Percentiles rank a stretch among this genome's conserved stretches.
Evolutionary conservation across 2,113 vertebrate species (phyloP).

Genomic region (Callaeas wilsoni): DNA sequence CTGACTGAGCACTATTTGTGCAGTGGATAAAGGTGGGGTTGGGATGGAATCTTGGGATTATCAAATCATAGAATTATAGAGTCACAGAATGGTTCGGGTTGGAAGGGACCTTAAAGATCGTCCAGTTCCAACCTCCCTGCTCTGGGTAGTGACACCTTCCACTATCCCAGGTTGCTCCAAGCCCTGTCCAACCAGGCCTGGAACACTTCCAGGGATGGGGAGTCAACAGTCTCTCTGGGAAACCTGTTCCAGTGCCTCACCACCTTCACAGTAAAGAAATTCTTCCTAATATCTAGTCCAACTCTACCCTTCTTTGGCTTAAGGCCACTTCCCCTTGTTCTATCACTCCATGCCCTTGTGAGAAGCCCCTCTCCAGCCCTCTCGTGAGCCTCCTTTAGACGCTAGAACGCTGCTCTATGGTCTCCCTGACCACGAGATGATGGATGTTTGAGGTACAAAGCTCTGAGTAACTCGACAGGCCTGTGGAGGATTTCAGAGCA

Average conservation of each 20-base stretch:
- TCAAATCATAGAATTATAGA: neutral
- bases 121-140: neutral
- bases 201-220: neutral
- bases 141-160: neutral
- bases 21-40: neutral
- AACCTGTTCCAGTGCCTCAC: neutral
- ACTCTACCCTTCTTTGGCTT: neutral
- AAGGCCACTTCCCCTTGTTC: neutral
- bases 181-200: accelerated
- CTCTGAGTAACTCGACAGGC: neutral
- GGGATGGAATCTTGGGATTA: neutral
- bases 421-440: accelerated
- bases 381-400: neutral
- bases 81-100: neutral
- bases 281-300: neutral
- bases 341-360: neutral
- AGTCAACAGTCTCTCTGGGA: neutral
- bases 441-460: neutral
- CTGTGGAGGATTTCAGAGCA: neutral
- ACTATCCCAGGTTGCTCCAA: neutral
- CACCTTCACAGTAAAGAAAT: neutral
- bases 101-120: neutral
- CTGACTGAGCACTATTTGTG: neutral
- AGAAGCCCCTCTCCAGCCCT: neutral
- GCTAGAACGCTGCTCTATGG: neutral